These are phyloP conservation scores for Pristionchus arcanus DNA, from an alignment of 2,888 invertebrate species.

Conservation along the genomic window DNA sequence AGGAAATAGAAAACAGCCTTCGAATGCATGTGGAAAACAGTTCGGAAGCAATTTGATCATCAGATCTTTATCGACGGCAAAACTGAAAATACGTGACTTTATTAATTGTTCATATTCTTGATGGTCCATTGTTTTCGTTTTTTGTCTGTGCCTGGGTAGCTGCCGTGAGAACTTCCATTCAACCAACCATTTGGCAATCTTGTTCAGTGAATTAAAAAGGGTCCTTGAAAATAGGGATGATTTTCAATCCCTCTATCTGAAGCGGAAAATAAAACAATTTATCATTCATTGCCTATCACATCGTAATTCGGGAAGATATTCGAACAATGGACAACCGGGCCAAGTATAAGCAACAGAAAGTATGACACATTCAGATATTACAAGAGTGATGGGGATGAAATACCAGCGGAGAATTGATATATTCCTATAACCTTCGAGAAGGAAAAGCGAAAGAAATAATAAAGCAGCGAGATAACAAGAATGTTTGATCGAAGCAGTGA, in stretches of 20 bases:
- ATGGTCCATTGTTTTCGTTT: background rate
- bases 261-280: background rate
- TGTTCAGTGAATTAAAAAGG: background rate
- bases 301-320: background rate
- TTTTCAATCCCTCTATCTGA: background rate
- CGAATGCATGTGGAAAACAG: background rate
- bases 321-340: background rate
- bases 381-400: background rate
- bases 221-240: no score
- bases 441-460: background rate
- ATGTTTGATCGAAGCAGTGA: constrained; percentile 5
- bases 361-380: background rate
- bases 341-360: background rate
- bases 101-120: background rate
- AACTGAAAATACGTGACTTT: background rate
- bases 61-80: background rate
- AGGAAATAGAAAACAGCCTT: background rate
- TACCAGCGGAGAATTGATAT: background rate
- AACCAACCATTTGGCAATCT: background rate
- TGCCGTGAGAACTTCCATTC: background rate
- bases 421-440: background rate
- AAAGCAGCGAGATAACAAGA: background rate
- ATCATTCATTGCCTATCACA: background rate
- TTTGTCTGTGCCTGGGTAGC: background rate
- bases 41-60: background rate